Percentiles rank a stretch among this genome's conserved stretches.
These are phyloP conservation scores for Tapirus indicus DNA, from an alignment of 2,797 vertebrate genomes.

Conservation along the genomic window DNA sequence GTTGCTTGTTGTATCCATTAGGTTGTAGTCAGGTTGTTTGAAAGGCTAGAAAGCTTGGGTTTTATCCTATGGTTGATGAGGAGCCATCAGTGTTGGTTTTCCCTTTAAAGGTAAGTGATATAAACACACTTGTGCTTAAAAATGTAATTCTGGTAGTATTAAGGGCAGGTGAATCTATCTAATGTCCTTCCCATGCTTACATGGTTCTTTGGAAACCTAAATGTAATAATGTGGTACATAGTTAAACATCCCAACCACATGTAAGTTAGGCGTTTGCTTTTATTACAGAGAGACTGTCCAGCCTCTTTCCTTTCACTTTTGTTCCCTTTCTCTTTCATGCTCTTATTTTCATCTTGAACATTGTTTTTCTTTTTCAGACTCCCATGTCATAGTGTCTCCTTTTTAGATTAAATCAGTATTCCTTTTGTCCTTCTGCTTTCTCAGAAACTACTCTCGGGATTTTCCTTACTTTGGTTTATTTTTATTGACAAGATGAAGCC, in stretches of 20 bases:
- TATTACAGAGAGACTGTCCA: background rate
- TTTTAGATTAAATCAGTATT: conserved; percentile 29
- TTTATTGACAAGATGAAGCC: conserved; percentile 44
- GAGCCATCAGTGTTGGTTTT: background rate
- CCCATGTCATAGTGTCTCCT: background rate
- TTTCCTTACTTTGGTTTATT: background rate
- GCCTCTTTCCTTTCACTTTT: background rate
- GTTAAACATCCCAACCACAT: background rate
- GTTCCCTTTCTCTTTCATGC: background rate
- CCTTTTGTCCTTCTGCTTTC: background rate
- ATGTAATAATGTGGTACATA: background rate
- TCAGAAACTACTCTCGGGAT: background rate
- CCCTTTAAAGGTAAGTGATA: background rate
- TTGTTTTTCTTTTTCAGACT: background rate
- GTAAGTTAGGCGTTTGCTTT: background rate
- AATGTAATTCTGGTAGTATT: background rate
- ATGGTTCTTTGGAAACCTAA: background rate
- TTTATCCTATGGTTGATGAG: background rate
- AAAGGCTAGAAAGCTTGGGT: background rate
- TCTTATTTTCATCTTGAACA: background rate
- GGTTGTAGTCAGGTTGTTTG: background rate
- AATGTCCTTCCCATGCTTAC: background rate
- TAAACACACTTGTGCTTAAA: conserved; percentile 15
- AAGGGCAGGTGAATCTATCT: background rate
- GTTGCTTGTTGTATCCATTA: background rate